These are phyloP conservation scores for Drosophila mulleri DNA, from an alignment of 2,888 invertebrate genomes.

Conservation along the genomic window DNA sequence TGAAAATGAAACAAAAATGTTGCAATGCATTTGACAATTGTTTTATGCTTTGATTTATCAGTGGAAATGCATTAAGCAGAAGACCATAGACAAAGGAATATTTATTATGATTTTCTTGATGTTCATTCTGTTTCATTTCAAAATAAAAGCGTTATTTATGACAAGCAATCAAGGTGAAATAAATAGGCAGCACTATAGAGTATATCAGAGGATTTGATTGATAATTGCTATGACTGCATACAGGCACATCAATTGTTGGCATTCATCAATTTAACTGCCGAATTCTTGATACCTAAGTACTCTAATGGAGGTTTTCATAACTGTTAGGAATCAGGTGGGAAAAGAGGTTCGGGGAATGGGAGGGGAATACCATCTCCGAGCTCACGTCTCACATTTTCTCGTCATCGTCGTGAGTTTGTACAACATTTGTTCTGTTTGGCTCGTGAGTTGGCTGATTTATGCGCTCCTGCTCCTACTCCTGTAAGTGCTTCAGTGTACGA, in stretches of 20 bases:
- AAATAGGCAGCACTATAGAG: no score
- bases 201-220: no score
- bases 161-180: no score
- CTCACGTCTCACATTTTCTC: background rate
- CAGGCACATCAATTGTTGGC: background rate
- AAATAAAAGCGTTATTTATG: background rate
- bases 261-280: background rate
- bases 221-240: background rate
- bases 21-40: background rate
- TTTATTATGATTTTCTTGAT: background rate
- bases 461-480: slow-evolving; percentile 20
- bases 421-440: slow-evolving; percentile 65
- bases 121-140: background rate
- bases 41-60: background rate
- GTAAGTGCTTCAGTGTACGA: slow-evolving; percentile 59
- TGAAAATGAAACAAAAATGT: background rate
- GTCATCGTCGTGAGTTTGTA: slow-evolving; percentile 42
- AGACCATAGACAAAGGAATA: background rate
- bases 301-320: background rate
- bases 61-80: background rate
- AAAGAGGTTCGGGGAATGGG: background rate
- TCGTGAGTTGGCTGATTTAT: slow-evolving; percentile 79
- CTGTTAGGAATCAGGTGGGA: background rate
- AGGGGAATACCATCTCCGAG: background rate
- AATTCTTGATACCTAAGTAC: background rate